Percentiles rank a stretch among this genome's conserved stretches.
phyloP scores from a whole-genome alignment of 2,797 vertebrate species.

The Diceros bicornis region DNA sequence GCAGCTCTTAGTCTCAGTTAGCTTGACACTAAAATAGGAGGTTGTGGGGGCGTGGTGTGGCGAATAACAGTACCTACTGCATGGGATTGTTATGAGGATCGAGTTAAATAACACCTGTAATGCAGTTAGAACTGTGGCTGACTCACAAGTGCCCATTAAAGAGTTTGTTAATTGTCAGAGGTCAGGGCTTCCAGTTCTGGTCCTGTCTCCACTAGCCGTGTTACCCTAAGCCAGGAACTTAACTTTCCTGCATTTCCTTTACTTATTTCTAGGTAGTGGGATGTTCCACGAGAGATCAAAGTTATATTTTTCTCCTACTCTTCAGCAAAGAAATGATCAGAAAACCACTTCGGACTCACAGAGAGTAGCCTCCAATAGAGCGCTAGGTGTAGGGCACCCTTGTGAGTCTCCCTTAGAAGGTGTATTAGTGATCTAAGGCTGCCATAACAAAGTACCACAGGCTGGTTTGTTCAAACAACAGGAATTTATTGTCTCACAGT shows the following conservation, averaged over 20 bases:
- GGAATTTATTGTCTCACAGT: background rate
- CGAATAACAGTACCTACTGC: background rate
- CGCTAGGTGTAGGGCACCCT: background rate
- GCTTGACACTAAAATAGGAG: background rate
- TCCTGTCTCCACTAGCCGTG: background rate
- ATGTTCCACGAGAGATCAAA: background rate
- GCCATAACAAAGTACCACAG: background rate
- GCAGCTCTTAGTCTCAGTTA: background rate
- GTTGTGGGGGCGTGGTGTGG: no score
- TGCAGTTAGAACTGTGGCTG: background rate
- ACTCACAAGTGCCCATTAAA: background rate
- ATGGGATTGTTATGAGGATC: background rate
- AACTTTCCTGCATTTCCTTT: background rate
- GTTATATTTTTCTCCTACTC: background rate
- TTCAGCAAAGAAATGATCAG: background rate
- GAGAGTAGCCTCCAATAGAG: background rate
- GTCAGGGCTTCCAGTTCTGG: background rate
- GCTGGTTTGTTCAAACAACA: background rate
- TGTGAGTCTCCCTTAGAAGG: background rate
- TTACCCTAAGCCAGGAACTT: background rate
- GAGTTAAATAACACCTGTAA: background rate
- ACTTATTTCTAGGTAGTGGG: background rate
- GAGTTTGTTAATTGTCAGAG: background rate
- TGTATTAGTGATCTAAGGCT: background rate
- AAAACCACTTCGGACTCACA: background rate